Evolutionary conservation across 2,797 vertebrate species (phyloP), one percentile per base, ranked within the genome.

Genomic region (Labeo calbasu): DNA sequence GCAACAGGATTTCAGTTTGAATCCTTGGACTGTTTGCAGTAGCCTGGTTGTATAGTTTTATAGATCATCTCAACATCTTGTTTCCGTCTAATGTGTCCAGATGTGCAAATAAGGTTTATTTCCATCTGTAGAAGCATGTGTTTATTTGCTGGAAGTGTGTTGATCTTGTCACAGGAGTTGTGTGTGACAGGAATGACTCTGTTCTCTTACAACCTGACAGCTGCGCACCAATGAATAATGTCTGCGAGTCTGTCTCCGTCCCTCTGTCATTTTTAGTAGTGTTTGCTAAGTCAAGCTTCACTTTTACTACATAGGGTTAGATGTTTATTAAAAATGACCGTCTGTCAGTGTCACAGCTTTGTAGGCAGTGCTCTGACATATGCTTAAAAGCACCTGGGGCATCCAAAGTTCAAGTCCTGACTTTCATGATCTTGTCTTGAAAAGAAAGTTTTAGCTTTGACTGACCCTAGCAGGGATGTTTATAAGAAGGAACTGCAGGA

Each of bases 101-200:
- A 66, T 21, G 11, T 69, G 21, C 63, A 40, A 68, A 79, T 51
- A 43, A 2, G 28, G 8, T 55, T 69, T 79, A 1, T 79, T 53
- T 46, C 4, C 57, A n/a, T 61, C 17, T 71, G 17, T 32, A n/a
- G 40, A 46, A 55, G 69, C 32, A 78, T 43, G 12, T 84, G 69
- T 71, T 83, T 85, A 57, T 73, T 84, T 78, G 57, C 69, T 65
- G 46, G 23, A 50, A 21, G 43, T 50, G 46, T 63, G 66, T 72
- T 82, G 80, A 77, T 73, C 83, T 75, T 72, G 17, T 87, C 78
- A 66, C 53, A 77, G 85, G 70, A 75, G 59, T 70, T 77, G 73
- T 82, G 70, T 69, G 50, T 43, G 77, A 55, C 68, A 23, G 71
- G 43, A 19, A 53, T 12, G 36, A 17, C 51, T 43, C 51, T 83